Conservation (phyloP, 1,140 invertebrate species). For the Megalopta genalis region DNA sequence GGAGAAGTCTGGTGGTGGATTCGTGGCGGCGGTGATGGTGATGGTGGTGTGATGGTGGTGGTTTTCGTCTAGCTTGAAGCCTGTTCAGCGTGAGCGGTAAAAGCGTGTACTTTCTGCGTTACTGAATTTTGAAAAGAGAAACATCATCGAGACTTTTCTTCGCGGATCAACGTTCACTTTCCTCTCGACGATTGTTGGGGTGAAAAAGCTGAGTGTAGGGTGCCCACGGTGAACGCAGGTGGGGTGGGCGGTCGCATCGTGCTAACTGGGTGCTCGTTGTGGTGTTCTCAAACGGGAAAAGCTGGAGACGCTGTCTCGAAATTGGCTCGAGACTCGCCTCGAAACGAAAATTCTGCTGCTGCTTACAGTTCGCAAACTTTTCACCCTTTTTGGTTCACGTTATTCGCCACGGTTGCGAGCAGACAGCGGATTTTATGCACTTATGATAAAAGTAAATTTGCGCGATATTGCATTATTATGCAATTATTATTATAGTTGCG, state of each 20-base stretch:
- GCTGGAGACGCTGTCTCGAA: neutral
- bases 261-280: constrained; percentile 12
- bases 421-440: no score
- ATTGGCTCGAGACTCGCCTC: no score
- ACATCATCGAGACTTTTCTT: no score
- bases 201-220: neutral
- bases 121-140: neutral
- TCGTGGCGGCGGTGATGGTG: no score
- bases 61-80: constrained; percentile 15
- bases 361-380: neutral
- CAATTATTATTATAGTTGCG: no score
- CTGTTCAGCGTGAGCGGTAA: constrained; percentile 42
- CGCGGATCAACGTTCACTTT: neutral
- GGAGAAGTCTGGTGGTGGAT: neutral
- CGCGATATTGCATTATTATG: no score
- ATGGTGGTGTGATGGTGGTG: no score
- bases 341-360: neutral
- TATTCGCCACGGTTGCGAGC: no score
- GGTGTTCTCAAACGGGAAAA: neutral
- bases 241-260: neutral
- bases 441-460: no score
- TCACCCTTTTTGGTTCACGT: no score
- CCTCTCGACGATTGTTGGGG: neutral
- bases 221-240: constrained; percentile 15
- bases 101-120: constrained; percentile 8